Evolutionary conservation across 2,888 invertebrate species (phyloP), one percentile per base, ranked within the genome.

Genomic region (Danaus chrysippus): DNA sequence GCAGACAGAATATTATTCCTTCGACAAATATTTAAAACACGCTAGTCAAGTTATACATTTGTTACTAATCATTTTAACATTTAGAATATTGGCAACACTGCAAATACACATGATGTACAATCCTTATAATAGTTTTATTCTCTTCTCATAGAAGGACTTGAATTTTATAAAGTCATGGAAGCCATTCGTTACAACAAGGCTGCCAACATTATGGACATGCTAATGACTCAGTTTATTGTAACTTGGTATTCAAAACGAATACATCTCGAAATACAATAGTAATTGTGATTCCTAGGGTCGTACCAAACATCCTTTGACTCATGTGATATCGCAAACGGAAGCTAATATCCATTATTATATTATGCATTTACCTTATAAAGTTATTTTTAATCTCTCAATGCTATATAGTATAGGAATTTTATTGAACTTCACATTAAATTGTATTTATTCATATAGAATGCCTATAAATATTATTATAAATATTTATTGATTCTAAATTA

Each of bases 221-320:
- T 65, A 71, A 68, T 73, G 70, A 72, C 62, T 70, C 70, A 71
- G 58, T 63, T 56, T 13, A 57, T 60, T 54, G 62, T 58, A 73
- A 72, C 65, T 74, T 81, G 77, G 77, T 69, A 68, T 68, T 64
- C 63, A 43, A 54, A 15, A 49, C 68, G 76, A 75, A 76, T 74
- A 66, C 68, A 68, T 56, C 23, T 56, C 23, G 52, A 58, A 65
- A 62, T 62, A 68, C 70, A 82, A 55, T 82, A 74, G 76, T 67
- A 71, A 77, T 83, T 78, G 70, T 73, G 74, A 84, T 84, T 83
- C 81, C 67, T 73, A 68, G 69, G 74, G 72, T 64, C 65, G 61
- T 60, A 70, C 43, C 61, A 68, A 63, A 77, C 84, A 84, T 84
- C 83, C 84, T 84, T 74, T 61, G 56, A 62, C 44, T 61, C 57